Percentiles rank a stretch among this genome's conserved stretches.
Conservation (phyloP, 1,140 invertebrate genomes). For the Drosophila grimshawi region DNA sequence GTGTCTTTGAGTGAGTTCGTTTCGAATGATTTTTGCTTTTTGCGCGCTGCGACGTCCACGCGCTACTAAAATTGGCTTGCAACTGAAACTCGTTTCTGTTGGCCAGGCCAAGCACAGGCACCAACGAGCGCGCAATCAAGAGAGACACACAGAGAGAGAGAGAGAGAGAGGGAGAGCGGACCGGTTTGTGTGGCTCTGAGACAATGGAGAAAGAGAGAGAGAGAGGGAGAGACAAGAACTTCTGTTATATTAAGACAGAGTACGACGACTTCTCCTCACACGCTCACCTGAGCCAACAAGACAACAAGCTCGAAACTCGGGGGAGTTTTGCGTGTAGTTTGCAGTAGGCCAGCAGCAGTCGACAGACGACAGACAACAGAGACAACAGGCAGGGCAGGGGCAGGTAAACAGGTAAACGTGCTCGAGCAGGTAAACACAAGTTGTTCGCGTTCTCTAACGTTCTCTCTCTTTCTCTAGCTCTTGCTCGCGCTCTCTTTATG, state of each 20-base stretch:
- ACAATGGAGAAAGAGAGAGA: slow-evolving; percentile 6
- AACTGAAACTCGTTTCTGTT: slow-evolving; percentile 80
- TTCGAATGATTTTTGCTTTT: slow-evolving; percentile 6
- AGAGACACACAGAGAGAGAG: slow-evolving; percentile 1
- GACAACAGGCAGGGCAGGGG: not conserved
- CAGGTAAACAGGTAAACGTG: slow-evolving; percentile 62
- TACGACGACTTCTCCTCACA: slow-evolving; percentile 18
- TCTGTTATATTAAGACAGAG: slow-evolving; percentile 61
- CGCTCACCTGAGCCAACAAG: slow-evolving; percentile 26
- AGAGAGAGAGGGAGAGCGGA: slow-evolving; percentile 22
- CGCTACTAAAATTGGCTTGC: slow-evolving; percentile 61
- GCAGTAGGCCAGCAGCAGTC: slow-evolving; percentile 35
- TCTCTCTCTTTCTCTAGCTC: not conserved
- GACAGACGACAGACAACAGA: not conserved
- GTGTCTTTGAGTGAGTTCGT: not conserved
- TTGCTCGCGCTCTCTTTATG: not conserved
- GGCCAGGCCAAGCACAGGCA: slow-evolving; percentile 38
- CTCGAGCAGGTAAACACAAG: slow-evolving; percentile 16
- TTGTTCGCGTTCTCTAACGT: slow-evolving; percentile 4
- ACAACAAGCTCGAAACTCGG: slow-evolving; percentile 32
- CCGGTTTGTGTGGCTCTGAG: slow-evolving; percentile 45
- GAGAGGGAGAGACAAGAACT: slow-evolving; percentile 41
- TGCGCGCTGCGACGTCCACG: slow-evolving; percentile 64
- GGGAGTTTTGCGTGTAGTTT: slow-evolving; percentile 60
- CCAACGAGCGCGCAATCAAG: slow-evolving; percentile 1